These are phyloP conservation scores for Laspeyria flexula DNA, from an alignment of 2,888 invertebrate species.

Conservation along the genomic window DNA sequence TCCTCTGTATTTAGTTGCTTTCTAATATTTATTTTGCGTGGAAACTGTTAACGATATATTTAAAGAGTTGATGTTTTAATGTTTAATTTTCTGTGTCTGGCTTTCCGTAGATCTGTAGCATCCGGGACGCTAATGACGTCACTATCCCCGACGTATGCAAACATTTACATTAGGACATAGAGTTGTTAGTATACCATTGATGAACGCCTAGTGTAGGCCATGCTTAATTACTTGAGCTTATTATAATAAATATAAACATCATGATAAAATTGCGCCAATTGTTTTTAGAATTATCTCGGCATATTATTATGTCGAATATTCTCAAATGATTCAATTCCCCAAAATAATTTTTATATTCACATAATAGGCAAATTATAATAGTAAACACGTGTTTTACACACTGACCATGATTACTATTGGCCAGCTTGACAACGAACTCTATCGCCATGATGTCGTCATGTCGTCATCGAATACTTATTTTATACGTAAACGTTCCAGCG, in stretches of 20 bases:
- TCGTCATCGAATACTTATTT: constrained; percentile 28
- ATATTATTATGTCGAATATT: too few relatives aligned
- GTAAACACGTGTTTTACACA: constrained; percentile 12
- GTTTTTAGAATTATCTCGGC: not conserved
- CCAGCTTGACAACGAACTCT: constrained; percentile 28
- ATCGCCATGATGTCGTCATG: constrained; percentile 17
- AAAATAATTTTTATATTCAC: not conserved
- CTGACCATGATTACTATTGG: constrained; percentile 43
- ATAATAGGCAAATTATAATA: not conserved
- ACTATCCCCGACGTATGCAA: constrained; percentile 27
- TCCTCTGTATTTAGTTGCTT: too few relatives aligned
- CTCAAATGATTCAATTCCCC: too few relatives aligned
- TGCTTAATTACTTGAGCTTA: too few relatives aligned
- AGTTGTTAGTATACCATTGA: too few relatives aligned
- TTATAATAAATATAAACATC: too few relatives aligned
- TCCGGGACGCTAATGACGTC: constrained; percentile 52
- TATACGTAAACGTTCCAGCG: constrained; percentile 18
- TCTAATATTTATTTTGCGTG: too few relatives aligned
- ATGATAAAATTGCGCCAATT: constrained; percentile 48
- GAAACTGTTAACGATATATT: too few relatives aligned
- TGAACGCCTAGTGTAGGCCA: too few relatives aligned
- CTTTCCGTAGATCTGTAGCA: constrained; percentile 39
- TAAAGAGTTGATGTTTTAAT: not conserved
- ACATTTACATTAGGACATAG: too few relatives aligned
- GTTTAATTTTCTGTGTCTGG: constrained; percentile 40